phyloP scores from a whole-genome alignment of 2,113 vertebrate species.

The Apodemus sylvaticus region DNA sequence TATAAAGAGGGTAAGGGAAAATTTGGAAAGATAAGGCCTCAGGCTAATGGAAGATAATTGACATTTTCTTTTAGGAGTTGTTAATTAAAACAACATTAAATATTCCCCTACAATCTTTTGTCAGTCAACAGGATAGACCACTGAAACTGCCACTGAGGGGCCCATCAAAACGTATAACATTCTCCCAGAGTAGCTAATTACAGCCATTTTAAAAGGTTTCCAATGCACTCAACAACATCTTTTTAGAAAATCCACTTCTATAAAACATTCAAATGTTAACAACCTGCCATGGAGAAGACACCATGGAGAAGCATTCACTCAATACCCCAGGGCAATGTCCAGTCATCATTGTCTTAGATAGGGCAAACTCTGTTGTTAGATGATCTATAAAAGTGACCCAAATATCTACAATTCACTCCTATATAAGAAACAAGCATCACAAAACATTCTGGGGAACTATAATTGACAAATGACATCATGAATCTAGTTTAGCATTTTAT shows the following conservation, averaged over 20 bases:
- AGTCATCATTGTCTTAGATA: conserved; percentile 41
- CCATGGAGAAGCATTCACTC: conserved; percentile 34
- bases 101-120: conserved; percentile 81
- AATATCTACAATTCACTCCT: neutral
- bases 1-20: conserved; percentile 58
- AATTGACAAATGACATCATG: neutral
- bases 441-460: neutral
- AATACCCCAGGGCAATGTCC: conserved; percentile 34
- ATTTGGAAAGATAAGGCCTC: conserved; percentile 70
- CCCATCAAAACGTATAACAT: conserved; percentile 83
- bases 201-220: conserved; percentile 81
- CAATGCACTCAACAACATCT: conserved; percentile 59
- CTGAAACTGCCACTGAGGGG: conserved; percentile 83
- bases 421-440: neutral
- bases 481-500: neutral
- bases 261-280: conserved; percentile 80
- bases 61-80: conserved; percentile 86
- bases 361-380: conserved; percentile 46
- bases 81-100: conserved; percentile 88
- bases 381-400: conserved; percentile 9
- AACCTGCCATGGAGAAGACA: conserved; percentile 45
- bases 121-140: conserved; percentile 83
- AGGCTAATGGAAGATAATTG: conserved; percentile 82
- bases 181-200: conserved; percentile 86
- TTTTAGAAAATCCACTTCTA: conserved; percentile 77